phyloP scores from a whole-genome alignment of 2,113 vertebrate species.

The Fukomys damarensis region DNA sequence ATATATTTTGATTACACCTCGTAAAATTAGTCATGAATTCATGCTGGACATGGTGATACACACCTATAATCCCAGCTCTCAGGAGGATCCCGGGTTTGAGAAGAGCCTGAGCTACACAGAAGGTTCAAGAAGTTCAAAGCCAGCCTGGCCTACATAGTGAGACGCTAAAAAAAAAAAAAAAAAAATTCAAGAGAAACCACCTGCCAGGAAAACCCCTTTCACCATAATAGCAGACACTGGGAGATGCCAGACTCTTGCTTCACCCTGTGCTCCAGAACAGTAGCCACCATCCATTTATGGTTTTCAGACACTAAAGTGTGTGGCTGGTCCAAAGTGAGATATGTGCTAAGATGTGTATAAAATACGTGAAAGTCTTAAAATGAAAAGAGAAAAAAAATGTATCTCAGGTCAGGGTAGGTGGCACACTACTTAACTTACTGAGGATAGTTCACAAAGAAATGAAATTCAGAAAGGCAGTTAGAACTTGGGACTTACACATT shows the following conservation, averaged over 20 bases:
- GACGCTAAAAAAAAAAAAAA: neutral
- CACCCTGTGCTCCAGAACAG: neutral
- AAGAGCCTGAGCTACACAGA: neutral
- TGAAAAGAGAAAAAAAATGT: neutral
- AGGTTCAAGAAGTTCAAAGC: neutral
- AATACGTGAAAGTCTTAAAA: neutral
- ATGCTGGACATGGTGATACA: neutral
- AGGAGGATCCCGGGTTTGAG: neutral
- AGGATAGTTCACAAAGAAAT: neutral
- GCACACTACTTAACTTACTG: neutral
- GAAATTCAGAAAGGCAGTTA: neutral
- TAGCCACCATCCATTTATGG: neutral
- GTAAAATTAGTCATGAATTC: neutral
- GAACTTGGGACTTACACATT: neutral
- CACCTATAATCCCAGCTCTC: neutral
- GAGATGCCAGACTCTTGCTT: neutral
- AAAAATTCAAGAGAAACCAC: neutral
- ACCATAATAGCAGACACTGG: fast-evolving
- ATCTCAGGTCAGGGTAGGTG: neutral
- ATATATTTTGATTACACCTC: neutral
- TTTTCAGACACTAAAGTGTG: neutral
- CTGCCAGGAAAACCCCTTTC: neutral
- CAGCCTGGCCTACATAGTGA: neutral
- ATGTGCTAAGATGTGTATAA: neutral
- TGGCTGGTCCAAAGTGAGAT: neutral